Base-by-base conservation (phyloP, 2,797 vertebrate genomes). In the Sebastes glaucus region DNA sequence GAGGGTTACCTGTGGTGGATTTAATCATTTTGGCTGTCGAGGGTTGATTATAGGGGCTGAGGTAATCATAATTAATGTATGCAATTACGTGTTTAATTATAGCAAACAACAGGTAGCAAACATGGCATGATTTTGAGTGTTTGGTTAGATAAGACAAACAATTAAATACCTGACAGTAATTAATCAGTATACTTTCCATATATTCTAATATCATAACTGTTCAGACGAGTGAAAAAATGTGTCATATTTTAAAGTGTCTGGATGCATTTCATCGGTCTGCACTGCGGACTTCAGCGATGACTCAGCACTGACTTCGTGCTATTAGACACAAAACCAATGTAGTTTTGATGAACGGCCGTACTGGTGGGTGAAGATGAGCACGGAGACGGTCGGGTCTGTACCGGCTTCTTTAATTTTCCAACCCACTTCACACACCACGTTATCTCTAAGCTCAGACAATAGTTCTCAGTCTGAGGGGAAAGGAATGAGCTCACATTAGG, bases 341-440 rank as follows among this genome's bases (percentile, higher is more conserved):
- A 7, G 35, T 28, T 71, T 59, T 71, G 73, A 88, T 72, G 63
- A 16, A 28, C 16, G 38, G 27, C 53, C 62, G 28, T 57, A 2
- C 59, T 61, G 55, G 64, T 71, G 30, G 71, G 57, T 27, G 71
- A 68, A 42, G 35, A 66, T 62, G 77, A 76, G 38, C 11, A 30
- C 7, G 23, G 42, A 67, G 55, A 57, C 60, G 14, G 38, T 25
- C 23, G 2, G 8, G 62, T 78, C 80, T 69, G 22, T 8, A 2
- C n/a, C 25, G 55, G 27, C 27, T 59, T 55, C 70, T 83, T 86
- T 85, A 68, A 91, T 88, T 91, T 91, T 89, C 85, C 85, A 81
- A 55, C 30, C 62, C 69, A 85, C 87, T 91, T 87, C 78, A 83
- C 84, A 69, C 23, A 38, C 35, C 25, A 32, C 63, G 86, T 87